phyloP scores from a whole-genome alignment of 2,113 vertebrate genomes.

The Orthonyx spaldingii region DNA sequence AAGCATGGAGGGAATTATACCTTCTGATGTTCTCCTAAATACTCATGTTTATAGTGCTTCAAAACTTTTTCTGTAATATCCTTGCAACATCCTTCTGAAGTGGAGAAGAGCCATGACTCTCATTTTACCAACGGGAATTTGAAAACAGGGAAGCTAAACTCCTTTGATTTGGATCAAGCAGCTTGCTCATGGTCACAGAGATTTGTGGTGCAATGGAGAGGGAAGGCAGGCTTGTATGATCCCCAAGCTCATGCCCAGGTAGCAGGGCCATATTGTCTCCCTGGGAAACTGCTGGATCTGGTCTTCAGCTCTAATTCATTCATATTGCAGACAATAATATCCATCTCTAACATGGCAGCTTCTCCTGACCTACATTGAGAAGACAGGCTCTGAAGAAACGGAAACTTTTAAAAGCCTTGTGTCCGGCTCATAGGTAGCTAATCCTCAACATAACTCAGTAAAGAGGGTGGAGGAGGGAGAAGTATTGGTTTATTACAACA shows the following conservation, averaged over 20 bases:
- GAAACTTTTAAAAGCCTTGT: background rate
- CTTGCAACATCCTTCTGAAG: background rate
- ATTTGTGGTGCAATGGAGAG: background rate
- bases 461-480: background rate
- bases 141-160: background rate
- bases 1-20: background rate
- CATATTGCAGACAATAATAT: background rate
- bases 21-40: conserved; percentile 17
- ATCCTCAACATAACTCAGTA: background rate
- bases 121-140: background rate
- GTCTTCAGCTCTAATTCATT: background rate
- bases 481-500: background rate
- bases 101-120: background rate
- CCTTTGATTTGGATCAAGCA: background rate
- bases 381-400: background rate
- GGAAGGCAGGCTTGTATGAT: background rate
- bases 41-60: background rate
- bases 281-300: background rate
- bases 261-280: background rate
- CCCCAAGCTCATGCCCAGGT: background rate
- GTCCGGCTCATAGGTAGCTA: background rate
- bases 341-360: background rate
- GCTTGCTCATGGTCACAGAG: background rate
- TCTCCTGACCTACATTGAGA: background rate
- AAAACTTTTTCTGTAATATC: background rate